Percentiles rank a stretch among this genome's conserved stretches.
Conservation (phyloP, 2,888 invertebrate species). For the Agapostemon virescens region DNA sequence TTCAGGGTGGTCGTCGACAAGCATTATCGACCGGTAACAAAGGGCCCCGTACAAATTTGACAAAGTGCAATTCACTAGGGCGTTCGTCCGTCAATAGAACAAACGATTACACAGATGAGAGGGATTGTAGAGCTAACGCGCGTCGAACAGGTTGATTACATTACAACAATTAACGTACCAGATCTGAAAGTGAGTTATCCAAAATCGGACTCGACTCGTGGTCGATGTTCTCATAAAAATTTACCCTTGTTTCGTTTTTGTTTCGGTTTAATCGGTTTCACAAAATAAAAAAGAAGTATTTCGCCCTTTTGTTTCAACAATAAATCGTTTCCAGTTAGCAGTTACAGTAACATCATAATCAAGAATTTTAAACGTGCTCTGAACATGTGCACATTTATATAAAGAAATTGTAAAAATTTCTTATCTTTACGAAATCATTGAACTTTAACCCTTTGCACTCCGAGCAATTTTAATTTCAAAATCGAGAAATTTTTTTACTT, state of each 20-base stretch:
- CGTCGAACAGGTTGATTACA: constrained; percentile 48
- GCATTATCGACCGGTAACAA: constrained; percentile 32
- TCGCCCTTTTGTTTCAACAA: background rate
- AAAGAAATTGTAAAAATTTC: background rate
- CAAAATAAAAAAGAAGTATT: background rate
- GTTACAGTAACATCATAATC: background rate
- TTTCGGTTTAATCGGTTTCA: constrained; percentile 18
- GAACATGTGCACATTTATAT: background rate
- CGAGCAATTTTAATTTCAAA: too few relatives aligned
- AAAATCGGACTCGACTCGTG: constrained; percentile 32
- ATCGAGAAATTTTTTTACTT: too few relatives aligned
- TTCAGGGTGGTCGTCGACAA: background rate
- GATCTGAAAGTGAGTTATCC: constrained; percentile 53
- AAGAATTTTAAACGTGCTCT: too few relatives aligned
- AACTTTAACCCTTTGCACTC: too few relatives aligned
- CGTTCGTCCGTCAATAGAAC: constrained; percentile 30
- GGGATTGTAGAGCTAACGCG: constrained; percentile 16
- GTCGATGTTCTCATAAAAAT: constrained; percentile 37
- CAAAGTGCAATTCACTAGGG: constrained; percentile 41
- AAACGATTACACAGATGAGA: constrained; percentile 41
- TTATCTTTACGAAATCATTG: background rate
- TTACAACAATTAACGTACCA: constrained; percentile 50
- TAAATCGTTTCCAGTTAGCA: background rate
- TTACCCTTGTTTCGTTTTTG: constrained; percentile 19
- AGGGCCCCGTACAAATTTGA: constrained; percentile 39